Percentiles rank a stretch among this genome's conserved stretches.
These are phyloP conservation scores for Elephantulus edwardii DNA, from an alignment of 2,113 vertebrate species.

Conservation along the genomic window DNA sequence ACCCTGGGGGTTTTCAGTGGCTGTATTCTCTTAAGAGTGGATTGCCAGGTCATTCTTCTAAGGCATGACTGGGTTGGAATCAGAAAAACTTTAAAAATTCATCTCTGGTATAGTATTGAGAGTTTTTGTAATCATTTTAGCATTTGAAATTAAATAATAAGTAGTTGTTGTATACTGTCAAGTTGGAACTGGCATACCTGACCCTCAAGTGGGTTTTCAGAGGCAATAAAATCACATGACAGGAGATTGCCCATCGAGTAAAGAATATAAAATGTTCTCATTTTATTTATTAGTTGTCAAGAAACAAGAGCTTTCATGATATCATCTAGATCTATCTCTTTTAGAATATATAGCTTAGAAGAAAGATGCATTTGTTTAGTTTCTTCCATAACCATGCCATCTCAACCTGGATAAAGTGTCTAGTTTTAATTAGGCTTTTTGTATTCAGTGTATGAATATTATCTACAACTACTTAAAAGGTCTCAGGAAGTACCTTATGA, in stretches of 20 bases:
- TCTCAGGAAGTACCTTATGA: no score
- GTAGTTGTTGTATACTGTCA: no score
- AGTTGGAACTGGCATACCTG: no score
- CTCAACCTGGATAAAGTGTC: not conserved
- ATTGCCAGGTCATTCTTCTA: no score
- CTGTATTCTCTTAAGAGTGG: no score
- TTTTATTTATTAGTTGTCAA: not conserved
- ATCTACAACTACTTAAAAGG: not conserved
- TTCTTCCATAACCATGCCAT: not conserved
- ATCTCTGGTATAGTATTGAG: not conserved
- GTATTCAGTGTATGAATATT: slow-evolving; percentile 33
- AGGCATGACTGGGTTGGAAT: no score
- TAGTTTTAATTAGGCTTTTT: slow-evolving; percentile 22
- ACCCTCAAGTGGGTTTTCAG: no score
- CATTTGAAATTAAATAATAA: slow-evolving; percentile 32
- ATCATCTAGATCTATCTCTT: slow-evolving; percentile 14
- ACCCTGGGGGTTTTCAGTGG: no score
- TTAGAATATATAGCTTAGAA: slow-evolving; percentile 3
- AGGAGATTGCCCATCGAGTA: no score
- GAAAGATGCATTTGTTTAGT: slow-evolving; percentile 5
- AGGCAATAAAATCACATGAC: no score
- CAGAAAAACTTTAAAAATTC: slow-evolving; percentile 38
- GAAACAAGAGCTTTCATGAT: not conserved
- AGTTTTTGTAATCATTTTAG: not conserved
- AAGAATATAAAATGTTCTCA: not conserved